Percentiles rank a stretch among this genome's conserved stretches.
These are phyloP conservation scores for Callipepla squamata DNA, from an alignment of 2,113 vertebrate species.

Conservation along the genomic window DNA sequence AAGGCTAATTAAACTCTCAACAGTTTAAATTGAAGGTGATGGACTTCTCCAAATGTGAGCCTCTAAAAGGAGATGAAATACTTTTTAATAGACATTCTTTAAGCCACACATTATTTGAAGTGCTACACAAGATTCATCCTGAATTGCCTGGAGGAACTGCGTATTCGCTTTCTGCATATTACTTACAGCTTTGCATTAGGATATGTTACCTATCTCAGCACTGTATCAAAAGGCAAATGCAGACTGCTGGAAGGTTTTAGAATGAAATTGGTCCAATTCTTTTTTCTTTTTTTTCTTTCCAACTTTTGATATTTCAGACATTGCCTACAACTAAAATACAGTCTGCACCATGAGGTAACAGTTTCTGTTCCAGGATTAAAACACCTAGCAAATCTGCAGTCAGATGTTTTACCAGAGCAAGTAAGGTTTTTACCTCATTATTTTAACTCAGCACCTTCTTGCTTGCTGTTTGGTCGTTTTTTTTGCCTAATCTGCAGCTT, in stretches of 20 bases:
- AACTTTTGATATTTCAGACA: not conserved
- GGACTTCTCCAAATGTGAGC: not conserved
- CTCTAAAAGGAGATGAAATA: constrained; percentile 13
- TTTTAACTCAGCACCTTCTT: not conserved
- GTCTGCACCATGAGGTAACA: not conserved
- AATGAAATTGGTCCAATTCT: not conserved
- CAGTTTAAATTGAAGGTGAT: not conserved
- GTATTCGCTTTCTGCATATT: not conserved
- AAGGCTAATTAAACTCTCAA: constrained; percentile 34
- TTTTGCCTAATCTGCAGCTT: not conserved
- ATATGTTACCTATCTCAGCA: not conserved
- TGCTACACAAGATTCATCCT: not conserved
- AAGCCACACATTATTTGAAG: not conserved
- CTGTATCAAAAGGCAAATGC: not conserved
- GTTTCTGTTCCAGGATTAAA: not conserved
- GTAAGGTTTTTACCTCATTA: not conserved
- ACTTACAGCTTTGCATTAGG: not conserved
- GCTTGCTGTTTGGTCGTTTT: not conserved
- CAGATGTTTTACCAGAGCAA: not conserved
- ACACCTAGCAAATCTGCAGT: not conserved
- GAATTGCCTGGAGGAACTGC: not conserved
- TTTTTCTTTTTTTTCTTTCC: not conserved
- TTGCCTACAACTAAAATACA: not conserved
- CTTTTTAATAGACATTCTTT: not conserved
- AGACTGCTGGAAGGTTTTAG: not conserved